Percentiles rank a stretch among this genome's conserved stretches.
Evolutionary conservation across 2,797 vertebrate species (phyloP).

Genomic region (Fringilla coelebs): DNA sequence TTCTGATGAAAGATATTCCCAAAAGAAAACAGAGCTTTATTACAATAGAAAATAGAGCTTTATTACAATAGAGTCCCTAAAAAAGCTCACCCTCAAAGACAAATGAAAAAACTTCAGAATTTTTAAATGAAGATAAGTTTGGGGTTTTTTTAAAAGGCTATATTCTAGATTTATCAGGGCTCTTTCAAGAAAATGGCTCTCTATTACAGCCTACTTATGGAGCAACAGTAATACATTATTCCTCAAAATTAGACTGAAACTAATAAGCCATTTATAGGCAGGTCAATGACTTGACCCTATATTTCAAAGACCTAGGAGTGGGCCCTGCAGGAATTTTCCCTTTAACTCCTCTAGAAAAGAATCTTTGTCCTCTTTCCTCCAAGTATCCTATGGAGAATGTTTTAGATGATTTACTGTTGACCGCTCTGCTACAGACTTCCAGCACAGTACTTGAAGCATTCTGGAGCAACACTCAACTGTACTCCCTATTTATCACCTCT

Average conservation of each 20-base stretch:
- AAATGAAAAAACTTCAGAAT: background rate
- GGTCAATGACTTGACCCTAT: background rate
- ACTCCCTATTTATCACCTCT: background rate
- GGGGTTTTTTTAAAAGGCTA: background rate
- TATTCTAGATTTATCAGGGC: background rate
- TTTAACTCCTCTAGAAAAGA: background rate
- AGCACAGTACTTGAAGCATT: background rate
- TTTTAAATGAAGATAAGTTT: background rate
- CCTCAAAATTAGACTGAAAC: background rate
- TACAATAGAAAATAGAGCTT: background rate
- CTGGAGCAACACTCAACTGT: background rate
- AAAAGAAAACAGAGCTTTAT: background rate
- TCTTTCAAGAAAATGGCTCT: background rate
- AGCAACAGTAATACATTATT: background rate
- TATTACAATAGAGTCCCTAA: background rate
- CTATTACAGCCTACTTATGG: background rate
- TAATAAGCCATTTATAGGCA: background rate
- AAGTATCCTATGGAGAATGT: background rate
- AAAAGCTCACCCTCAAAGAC: background rate
- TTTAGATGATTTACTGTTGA: background rate
- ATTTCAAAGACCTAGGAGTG: background rate
- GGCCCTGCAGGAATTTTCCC: background rate
- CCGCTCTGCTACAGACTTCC: background rate
- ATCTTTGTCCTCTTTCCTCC: background rate
- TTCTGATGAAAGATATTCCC: constrained; percentile 57